Conservation (phyloP, 2,113 vertebrate species). For the Brachypteracias leptosomus region DNA sequence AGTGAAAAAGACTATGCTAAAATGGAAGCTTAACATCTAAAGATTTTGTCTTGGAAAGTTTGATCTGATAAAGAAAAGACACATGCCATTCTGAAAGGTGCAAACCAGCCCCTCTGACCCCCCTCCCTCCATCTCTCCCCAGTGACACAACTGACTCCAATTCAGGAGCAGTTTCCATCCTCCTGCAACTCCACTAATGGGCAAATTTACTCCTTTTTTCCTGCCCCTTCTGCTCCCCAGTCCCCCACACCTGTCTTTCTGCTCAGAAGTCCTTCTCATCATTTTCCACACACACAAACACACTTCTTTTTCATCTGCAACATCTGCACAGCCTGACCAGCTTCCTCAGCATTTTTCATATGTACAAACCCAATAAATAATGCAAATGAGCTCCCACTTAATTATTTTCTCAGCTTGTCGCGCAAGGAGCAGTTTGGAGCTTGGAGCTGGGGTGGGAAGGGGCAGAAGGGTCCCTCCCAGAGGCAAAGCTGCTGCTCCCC, state of each 20-base stretch:
- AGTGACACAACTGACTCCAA: background rate
- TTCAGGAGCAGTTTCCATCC: background rate
- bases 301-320: background rate
- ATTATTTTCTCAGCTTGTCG: constrained; percentile 57
- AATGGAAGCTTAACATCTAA: background rate
- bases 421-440: constrained; percentile 19
- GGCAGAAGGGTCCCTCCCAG: background rate
- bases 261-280: background rate
- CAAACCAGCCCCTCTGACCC: background rate
- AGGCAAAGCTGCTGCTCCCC: constrained; percentile 16
- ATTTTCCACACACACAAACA: background rate
- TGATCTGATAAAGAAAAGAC: background rate
- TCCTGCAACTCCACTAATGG: background rate
- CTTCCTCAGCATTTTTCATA: background rate
- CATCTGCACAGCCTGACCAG: background rate
- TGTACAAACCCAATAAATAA: constrained; percentile 37
- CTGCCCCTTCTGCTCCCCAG: background rate
- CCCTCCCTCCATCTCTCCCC: background rate
- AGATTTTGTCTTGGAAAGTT: background rate
- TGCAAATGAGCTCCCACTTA: constrained; percentile 51
- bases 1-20: background rate
- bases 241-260: background rate
- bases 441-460: background rate
- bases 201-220: background rate
- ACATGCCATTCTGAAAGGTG: background rate